Conservation (phyloP, 2,113 vertebrate genomes). For the Tapirus terrestris region DNA sequence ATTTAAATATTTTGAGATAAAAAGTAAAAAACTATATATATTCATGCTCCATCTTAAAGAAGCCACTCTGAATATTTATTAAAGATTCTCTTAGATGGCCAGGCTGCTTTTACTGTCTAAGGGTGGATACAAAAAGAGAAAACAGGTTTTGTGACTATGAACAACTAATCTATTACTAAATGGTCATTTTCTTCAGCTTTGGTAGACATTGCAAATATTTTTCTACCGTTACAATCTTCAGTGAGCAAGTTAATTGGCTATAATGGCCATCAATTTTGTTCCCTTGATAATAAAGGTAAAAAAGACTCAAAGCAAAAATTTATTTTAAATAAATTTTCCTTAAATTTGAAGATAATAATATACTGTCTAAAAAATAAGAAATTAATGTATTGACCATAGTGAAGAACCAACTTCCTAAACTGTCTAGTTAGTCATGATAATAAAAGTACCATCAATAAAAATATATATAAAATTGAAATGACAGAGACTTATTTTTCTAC, state of each 20-base stretch:
- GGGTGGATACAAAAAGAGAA: background rate
- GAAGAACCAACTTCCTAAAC: background rate
- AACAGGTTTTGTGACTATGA: background rate
- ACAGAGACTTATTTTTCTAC: background rate
- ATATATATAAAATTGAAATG: background rate
- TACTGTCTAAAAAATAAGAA: background rate
- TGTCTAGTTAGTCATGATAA: background rate
- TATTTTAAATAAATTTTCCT: conserved; percentile 4
- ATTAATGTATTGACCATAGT: background rate
- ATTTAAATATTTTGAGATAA: background rate
- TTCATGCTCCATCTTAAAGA: conserved; percentile 2
- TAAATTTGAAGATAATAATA: background rate
- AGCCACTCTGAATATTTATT: background rate
- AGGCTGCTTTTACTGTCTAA: background rate
- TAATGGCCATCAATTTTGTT: background rate
- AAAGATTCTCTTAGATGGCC: background rate
- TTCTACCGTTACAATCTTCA: background rate
- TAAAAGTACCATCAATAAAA: background rate
- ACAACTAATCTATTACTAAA: background rate
- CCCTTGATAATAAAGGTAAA: background rate
- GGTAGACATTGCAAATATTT: background rate
- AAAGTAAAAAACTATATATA: background rate
- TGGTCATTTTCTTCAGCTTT: background rate
- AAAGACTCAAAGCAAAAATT: background rate
- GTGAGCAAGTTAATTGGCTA: background rate